These are phyloP conservation scores for Pseudoips prasinana DNA, from an alignment of 2,888 invertebrate species.

Conservation along the genomic window DNA sequence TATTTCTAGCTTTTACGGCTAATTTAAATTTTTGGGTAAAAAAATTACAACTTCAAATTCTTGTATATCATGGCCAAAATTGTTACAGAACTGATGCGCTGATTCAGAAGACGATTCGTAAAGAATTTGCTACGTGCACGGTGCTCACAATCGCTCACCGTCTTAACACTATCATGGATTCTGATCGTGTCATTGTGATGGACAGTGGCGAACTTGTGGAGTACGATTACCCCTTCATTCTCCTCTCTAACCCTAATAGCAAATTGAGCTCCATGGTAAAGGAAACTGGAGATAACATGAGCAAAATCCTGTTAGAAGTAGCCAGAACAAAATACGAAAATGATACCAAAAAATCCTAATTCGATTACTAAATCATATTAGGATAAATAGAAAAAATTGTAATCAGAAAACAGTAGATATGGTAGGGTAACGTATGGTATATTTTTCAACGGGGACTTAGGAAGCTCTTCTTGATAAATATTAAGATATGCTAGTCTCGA, in stretches of 20 bases:
- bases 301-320: slow-evolving; percentile 49
- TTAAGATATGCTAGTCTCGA: no score
- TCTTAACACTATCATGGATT: slow-evolving; percentile 95
- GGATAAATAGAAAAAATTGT: no score
- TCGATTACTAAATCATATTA: no score
- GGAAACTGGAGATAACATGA: slow-evolving; percentile 83
- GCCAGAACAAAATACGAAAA: slow-evolving; percentile 60
- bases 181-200: slow-evolving; percentile 93
- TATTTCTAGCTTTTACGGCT: no score
- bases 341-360: slow-evolving; percentile 29
- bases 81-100: slow-evolving; percentile 83
- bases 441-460: no score
- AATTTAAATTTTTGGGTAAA: no score
- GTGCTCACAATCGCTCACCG: slow-evolving; percentile 96
- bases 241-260: slow-evolving; percentile 82
- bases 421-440: no score
- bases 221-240: slow-evolving; percentile 85
- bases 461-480: background rate
- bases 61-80: no score
- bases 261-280: slow-evolving; percentile 85
- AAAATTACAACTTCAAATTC: no score
- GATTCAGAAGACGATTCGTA: slow-evolving; percentile 91
- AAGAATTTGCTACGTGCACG: slow-evolving; percentile 89
- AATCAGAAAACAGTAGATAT: no score
- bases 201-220: slow-evolving; percentile 88